Conservation (phyloP, 2,888 invertebrate species). For the Poecilus cupreus region DNA sequence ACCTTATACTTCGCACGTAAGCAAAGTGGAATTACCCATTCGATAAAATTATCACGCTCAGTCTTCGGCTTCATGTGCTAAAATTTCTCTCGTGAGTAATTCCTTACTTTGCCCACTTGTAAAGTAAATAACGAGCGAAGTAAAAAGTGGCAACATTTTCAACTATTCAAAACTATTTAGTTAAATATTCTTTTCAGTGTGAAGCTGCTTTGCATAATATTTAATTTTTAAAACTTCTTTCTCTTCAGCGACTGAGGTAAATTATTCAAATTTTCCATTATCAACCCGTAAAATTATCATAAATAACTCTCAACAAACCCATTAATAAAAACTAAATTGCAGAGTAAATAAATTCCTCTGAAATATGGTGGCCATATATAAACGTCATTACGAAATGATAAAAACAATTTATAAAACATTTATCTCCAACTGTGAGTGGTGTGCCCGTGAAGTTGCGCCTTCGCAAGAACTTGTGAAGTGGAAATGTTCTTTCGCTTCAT, state of each 20-base stretch:
- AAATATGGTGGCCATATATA: constrained; percentile 7
- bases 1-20: too few relatives aligned
- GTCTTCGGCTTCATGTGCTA: too few relatives aligned
- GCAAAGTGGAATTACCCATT: too few relatives aligned
- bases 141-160: too few relatives aligned
- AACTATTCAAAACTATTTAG: too few relatives aligned
- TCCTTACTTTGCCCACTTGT: too few relatives aligned
- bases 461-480: neutral
- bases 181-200: too few relatives aligned
- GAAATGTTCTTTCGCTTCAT: constrained; percentile 1
- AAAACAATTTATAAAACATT: constrained; percentile 38
- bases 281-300: constrained; percentile 33
- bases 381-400: constrained; percentile 22
- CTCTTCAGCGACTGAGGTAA: constrained; percentile 1
- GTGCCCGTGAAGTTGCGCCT: neutral
- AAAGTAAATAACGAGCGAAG: too few relatives aligned
- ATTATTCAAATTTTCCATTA: constrained; percentile 34
- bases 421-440: neutral
- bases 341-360: constrained; percentile 7
- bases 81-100: too few relatives aligned
- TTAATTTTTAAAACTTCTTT: neutral
- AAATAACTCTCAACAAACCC: constrained; percentile 2
- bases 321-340: constrained; percentile 16
- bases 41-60: too few relatives aligned
- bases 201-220: constrained; percentile 5